Conservation (phyloP, 2,888 invertebrate species). For the Meloe dianella region DNA sequence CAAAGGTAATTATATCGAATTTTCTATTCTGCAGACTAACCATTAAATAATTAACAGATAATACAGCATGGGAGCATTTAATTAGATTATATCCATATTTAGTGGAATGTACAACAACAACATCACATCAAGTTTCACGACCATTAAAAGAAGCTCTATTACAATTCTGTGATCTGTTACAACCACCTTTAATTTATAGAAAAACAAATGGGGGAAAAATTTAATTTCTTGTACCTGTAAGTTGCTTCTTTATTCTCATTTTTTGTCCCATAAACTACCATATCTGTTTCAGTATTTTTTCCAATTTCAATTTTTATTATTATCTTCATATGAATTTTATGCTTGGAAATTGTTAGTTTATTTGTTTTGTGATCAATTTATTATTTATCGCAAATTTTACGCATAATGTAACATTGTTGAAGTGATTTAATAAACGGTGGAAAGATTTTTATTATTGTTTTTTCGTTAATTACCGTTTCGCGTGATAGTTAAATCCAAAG, state of each 20-base stretch:
- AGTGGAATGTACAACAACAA: slow-evolving; percentile 84
- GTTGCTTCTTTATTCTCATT: no score
- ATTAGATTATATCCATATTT: slow-evolving; percentile 90
- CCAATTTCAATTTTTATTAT: background rate
- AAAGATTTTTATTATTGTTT: slow-evolving; percentile 15
- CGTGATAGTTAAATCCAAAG: no score
- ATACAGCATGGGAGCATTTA: slow-evolving; percentile 90
- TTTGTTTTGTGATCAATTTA: slow-evolving; percentile 1
- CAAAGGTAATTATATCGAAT: slow-evolving; percentile 76
- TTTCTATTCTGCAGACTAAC: no score
- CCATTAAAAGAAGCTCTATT: slow-evolving; percentile 84
- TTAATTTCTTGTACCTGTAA: slow-evolving; percentile 28
- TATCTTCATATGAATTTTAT: background rate
- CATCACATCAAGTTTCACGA: slow-evolving; percentile 79
- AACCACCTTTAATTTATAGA: slow-evolving; percentile 63
- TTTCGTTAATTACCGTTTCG: background rate
- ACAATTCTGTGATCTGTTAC: slow-evolving; percentile 83
- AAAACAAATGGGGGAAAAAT: slow-evolving; percentile 35
- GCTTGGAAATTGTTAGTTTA: background rate
- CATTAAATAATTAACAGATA: slow-evolving; percentile 85
- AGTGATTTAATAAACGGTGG: slow-evolving; percentile 17
- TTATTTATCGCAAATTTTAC: background rate
- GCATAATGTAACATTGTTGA: slow-evolving; percentile 8
- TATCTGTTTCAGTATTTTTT: background rate
- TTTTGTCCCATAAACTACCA: background rate